Percentiles rank a stretch among this genome's conserved stretches.
These are phyloP conservation scores for Pinctada fucata DNA, from an alignment of 2,888 invertebrate species.

Conservation along the genomic window DNA sequence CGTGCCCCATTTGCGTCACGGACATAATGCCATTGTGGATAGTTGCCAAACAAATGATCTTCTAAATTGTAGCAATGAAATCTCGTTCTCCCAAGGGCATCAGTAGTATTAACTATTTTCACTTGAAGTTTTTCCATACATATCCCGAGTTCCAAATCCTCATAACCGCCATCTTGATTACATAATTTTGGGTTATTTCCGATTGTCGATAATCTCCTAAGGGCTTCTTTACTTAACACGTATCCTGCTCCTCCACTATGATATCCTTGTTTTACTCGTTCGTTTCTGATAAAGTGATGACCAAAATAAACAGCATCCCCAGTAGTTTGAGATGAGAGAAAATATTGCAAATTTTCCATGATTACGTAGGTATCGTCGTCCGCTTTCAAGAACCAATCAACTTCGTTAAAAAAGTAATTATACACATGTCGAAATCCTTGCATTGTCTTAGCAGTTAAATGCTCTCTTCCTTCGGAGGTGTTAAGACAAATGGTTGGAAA, in stretches of 20 bases:
- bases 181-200: neutral
- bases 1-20: too few species aligned
- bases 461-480: too few species aligned
- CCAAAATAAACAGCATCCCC: slow-evolving; percentile 87
- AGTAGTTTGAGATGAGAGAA: slow-evolving; percentile 82
- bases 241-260: slow-evolving; percentile 84
- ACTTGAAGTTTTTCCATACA: neutral
- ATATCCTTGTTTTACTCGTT: slow-evolving; percentile 71
- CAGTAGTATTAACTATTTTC: neutral
- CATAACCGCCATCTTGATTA: neutral
- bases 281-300: slow-evolving; percentile 59
- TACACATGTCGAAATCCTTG: neutral
- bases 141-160: neutral
- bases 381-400: slow-evolving; percentile 98
- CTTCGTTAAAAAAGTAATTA: slow-evolving; percentile 80
- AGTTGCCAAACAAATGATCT: too few species aligned
- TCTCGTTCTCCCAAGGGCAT: neutral
- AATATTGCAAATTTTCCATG: slow-evolving; percentile 88
- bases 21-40: too few species aligned
- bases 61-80: too few species aligned
- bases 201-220: slow-evolving; percentile 80
- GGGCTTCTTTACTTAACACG: slow-evolving; percentile 90
- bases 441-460: too few species aligned
- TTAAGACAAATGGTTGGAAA: too few species aligned
- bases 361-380: slow-evolving; percentile 98